Percentiles rank a stretch among this genome's conserved stretches.
Evolutionary conservation across 2,797 vertebrate genomes (phyloP).

Genomic region (Sebastes wilsoni): DNA sequence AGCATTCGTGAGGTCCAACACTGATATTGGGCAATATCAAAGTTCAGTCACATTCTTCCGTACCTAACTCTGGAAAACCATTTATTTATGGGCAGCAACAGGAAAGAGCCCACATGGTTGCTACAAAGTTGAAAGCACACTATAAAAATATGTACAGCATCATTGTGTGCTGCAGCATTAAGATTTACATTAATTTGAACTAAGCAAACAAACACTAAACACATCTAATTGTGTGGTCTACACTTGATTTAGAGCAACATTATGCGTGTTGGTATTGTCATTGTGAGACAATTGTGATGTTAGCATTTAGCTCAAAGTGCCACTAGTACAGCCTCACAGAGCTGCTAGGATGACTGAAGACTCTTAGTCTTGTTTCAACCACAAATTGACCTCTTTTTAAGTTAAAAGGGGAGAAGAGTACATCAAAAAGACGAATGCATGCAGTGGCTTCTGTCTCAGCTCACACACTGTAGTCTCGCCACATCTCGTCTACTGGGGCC

Average conservation of each 20-base stretch:
- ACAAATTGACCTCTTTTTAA: background rate
- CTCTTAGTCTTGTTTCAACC: background rate
- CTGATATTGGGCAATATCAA: background rate
- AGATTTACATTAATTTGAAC: no score
- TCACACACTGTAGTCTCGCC: slow-evolving; percentile 22
- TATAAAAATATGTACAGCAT: background rate
- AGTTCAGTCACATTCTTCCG: background rate
- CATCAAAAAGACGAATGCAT: background rate
- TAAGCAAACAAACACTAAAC: no score
- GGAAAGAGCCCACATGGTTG: background rate
- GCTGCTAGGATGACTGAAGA: background rate
- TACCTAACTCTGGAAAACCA: background rate
- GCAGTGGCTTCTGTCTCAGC: slow-evolving; percentile 18
- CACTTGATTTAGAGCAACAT: no score
- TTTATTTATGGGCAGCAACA: background rate
- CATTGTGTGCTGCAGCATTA: background rate
- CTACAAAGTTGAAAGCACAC: background rate
- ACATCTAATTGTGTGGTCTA: no score
- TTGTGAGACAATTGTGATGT: no score
- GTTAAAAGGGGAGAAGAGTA: background rate
- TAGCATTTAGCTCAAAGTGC: background rate
- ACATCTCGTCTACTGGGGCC: slow-evolving; percentile 40
- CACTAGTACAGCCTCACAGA: background rate
- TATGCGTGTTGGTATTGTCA: background rate
- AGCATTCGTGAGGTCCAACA: background rate